These are phyloP conservation scores for Cynocephalus volans DNA, from an alignment of 2,113 vertebrate species.

Conservation along the genomic window DNA sequence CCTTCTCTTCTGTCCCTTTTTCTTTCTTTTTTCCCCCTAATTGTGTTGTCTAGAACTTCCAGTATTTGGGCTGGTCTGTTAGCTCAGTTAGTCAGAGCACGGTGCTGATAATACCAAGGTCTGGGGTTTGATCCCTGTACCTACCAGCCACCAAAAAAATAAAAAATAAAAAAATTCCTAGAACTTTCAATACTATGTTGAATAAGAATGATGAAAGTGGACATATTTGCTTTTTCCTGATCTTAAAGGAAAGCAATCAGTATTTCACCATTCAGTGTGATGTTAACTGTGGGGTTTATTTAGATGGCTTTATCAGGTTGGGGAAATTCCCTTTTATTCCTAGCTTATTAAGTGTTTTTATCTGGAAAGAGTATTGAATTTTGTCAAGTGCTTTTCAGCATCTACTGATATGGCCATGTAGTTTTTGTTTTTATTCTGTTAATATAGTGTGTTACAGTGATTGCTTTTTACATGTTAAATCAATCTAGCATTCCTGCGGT, in stretches of 20 bases:
- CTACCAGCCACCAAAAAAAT: no score
- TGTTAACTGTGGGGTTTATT: background rate
- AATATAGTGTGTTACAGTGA: background rate
- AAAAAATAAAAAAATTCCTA: background rate
- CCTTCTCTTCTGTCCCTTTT: background rate
- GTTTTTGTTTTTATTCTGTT: slow-evolving; percentile 10
- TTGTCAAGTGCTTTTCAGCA: background rate
- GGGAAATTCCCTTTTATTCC: background rate
- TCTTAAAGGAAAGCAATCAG: background rate
- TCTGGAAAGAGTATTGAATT: background rate
- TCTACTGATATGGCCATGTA: background rate
- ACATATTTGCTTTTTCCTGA: background rate
- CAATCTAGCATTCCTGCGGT: background rate
- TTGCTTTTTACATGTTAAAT: slow-evolving; percentile 43
- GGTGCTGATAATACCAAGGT: no score
- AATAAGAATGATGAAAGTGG: background rate
- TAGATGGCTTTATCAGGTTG: background rate
- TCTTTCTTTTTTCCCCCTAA: background rate
- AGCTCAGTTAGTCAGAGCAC: no score
- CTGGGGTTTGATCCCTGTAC: no score
- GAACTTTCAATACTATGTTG: background rate
- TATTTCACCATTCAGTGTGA: background rate
- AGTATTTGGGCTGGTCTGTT: background rate
- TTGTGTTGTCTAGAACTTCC: background rate
- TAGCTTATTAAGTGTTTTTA: background rate